Evolutionary conservation across 1,140 invertebrate genomes (phyloP).

Genomic region (Mycetomoellerius zeteki): DNA sequence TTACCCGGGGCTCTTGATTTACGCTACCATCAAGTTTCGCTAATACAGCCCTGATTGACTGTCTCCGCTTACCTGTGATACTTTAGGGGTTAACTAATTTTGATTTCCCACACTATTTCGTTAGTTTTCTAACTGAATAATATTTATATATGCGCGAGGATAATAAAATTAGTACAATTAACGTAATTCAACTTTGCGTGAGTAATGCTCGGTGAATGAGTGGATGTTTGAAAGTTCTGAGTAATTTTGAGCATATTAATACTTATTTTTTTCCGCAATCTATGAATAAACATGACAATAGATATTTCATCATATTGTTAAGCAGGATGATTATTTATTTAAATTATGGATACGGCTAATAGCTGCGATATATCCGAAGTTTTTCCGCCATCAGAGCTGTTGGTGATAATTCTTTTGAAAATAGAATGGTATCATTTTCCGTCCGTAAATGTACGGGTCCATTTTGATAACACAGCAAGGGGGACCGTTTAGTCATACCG

Average conservation of each 20-base stretch:
- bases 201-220: neutral
- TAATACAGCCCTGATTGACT: slow-evolving; percentile 13
- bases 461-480: neutral
- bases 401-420: neutral
- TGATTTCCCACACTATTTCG: neutral
- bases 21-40: slow-evolving; percentile 3
- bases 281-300: neutral
- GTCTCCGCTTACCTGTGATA: slow-evolving; percentile 7
- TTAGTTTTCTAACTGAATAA: neutral
- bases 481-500: neutral
- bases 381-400: neutral
- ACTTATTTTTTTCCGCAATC: slow-evolving; percentile 4
- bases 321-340: slow-evolving; percentile 6
- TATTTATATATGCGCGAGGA: neutral
- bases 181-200: neutral
- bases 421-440: slow-evolving; percentile 14
- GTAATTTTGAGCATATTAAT: neutral
- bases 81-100: slow-evolving; percentile 8
- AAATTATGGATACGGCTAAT: neutral
- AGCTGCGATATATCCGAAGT: neutral
- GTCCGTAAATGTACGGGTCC: neutral
- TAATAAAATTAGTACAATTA: slow-evolving; percentile 22
- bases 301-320: neutral
- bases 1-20: slow-evolving; percentile 40
- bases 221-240: neutral